Base-by-base conservation (phyloP, 2,888 invertebrate genomes). In the Pristionchus mayeri region DNA sequence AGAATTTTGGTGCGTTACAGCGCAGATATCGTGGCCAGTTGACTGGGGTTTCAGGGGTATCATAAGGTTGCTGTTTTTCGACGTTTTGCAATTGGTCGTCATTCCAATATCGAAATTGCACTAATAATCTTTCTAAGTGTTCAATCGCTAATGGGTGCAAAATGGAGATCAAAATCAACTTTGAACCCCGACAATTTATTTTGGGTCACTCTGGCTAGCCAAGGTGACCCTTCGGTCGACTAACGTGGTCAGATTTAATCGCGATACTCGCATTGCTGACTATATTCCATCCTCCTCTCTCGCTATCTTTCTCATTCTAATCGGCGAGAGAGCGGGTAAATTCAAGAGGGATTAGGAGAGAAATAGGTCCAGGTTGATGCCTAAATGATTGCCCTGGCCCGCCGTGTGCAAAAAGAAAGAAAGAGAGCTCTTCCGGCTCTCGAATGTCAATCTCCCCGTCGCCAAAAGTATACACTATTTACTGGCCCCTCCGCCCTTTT, bases 401-500 rank as follows among this genome's bases (percentile, higher is more conserved):
- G 52, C 57, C 9, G 27, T 60, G 60, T 24, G 24, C n/a, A 60
- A 24, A n/a, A 30, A 60, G 44, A 44, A 13, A 44, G 44, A 44
- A 13, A 44, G 44, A 44, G 44, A 44, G 44, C n/a, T n/a, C n/a
- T n/a, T n/a, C n/a, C n/a, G n/a, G n/a, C n/a, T n/a, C n/a, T n/a
- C n/a, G n/a, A n/a, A n/a, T n/a, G n/a, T 54, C 54, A 21, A 52
- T 52, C 52, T 16, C 0, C 54, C 54, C 4, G 24, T 24, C 54
- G 54, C 54, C 18, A 54, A 60, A 16, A 60, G 60, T 60, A 60
- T 60, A 60, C 24, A 60, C 60, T 60, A 30, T 24, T 60, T 44
- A 9, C 13, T 44, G 44, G 44, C 44, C 6, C 11, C 21, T 21
- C 7, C 54, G n/a, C 54, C n/a, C n/a, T n/a, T n/a, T n/a, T n/a